A percentile compares a stretch with the other conserved stretches of the same genome.
Evolutionary conservation across 2,113 vertebrate genomes (phyloP).

Genomic region (Turdus rufiventris): DNA sequence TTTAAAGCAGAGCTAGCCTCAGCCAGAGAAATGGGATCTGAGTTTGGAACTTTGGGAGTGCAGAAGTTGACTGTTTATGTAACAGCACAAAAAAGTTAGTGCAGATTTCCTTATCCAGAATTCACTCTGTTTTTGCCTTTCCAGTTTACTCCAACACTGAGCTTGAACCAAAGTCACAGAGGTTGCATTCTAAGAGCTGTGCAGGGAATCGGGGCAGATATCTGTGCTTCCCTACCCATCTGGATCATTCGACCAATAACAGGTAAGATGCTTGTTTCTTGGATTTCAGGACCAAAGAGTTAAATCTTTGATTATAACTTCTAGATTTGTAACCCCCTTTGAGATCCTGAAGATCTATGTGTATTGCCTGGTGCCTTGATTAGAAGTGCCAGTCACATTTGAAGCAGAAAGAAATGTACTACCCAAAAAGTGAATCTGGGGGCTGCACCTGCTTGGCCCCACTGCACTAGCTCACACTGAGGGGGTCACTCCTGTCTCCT

Average conservation of each 20-base stretch:
- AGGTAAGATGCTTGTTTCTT: fast-evolving
- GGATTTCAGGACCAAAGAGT: fast-evolving
- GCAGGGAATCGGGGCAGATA: not conserved
- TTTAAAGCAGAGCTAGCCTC: not conserved
- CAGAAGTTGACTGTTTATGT: not conserved
- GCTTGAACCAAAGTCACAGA: not conserved
- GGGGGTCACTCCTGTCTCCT: not conserved
- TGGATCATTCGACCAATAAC: not conserved
- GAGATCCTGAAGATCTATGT: not conserved
- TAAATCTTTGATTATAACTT: not conserved
- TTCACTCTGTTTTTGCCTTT: not conserved
- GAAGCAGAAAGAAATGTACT: not conserved
- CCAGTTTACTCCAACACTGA: not conserved
- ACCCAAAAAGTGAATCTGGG: not conserved
- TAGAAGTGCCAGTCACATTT: not conserved
- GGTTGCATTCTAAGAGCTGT: not conserved
- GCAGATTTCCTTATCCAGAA: not conserved
- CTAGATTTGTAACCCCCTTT: not conserved
- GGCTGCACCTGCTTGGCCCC: not conserved
- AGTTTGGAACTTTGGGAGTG: not conserved
- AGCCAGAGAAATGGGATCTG: not conserved
- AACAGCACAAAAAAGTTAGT: not conserved
- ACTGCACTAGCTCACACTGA: fast-evolving
- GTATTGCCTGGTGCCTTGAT: not conserved
- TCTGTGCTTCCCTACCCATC: not conserved